These are phyloP conservation scores for Phoeniculus purpureus DNA, from an alignment of 2,797 vertebrate species.

Conservation along the genomic window DNA sequence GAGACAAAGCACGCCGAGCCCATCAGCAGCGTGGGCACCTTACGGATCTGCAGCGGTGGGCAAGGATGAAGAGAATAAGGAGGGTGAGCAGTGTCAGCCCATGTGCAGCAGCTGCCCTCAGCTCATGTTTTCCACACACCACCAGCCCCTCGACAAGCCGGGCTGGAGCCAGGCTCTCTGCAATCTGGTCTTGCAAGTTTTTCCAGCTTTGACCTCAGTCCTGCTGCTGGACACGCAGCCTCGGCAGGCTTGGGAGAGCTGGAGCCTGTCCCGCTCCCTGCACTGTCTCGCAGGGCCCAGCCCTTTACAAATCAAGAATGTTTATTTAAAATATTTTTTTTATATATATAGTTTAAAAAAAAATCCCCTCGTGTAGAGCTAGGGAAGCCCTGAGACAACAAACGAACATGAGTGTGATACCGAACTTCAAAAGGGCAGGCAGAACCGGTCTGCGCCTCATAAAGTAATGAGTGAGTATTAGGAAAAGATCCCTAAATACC, in stretches of 20 bases:
- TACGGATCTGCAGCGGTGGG: background rate
- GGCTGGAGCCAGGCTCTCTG: background rate
- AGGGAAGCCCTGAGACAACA: constrained; percentile 59
- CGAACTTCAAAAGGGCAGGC: constrained; percentile 34
- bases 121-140: background rate
- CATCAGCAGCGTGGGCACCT: rapidly evolving
- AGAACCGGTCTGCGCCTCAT: constrained; percentile 18
- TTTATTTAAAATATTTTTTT: constrained; percentile 2
- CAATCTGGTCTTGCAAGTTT: background rate
- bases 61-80: background rate
- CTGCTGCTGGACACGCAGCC: background rate
- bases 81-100: background rate
- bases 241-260: background rate
- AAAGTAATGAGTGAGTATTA: constrained; percentile 52
- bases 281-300: constrained; percentile 15
- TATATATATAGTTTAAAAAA: no score
- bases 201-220: constrained; percentile 56
- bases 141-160: background rate
- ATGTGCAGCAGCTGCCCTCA: rapidly evolving
- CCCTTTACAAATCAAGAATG: constrained; percentile 23
- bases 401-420: constrained; percentile 5
- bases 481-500: constrained; percentile 53
- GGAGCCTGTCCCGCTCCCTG: constrained; percentile 8
- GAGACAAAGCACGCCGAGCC: background rate
- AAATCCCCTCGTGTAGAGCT: background rate